Evolutionary conservation across 2,888 invertebrate species (phyloP), one percentile per base, ranked within the genome.

Genomic region (Timandra comae): DNA sequence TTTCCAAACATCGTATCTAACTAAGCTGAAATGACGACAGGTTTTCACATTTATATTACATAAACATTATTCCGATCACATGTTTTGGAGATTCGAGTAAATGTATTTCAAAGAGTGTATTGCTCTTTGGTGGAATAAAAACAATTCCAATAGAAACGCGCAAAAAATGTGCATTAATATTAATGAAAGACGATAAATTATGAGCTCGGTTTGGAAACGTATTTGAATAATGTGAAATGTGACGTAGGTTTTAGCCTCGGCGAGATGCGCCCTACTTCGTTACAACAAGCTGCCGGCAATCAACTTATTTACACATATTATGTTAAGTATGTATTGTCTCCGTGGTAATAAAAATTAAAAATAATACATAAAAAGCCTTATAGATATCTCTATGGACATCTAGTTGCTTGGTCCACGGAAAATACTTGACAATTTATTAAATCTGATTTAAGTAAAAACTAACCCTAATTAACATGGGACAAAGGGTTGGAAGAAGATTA

Each of bases 211-310:
- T 70, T 74, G 61, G 73, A 75, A 76, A 78, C 61, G 54, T 57
- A 59, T 70, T 57, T 72, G 75, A 69, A 80, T 81, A 78, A 79
- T 72, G 58, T 65, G 60, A 57, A 52, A 56, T 48, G 56, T 82
- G 82, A 84, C 82, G 82, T 70, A 75, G 69, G 47, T 52, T 46
- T 39, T 64, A 77, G 72, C 82, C 82, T 82, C 76, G 79, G 50
- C 49, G 49, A 49, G 70, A 70, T 70, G 68, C 70, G 72, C 65
- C 63, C 64, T 67, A 71, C 78, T 77, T 79, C 66, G 65, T 72
- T 73, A 75, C 49, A 41, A 36, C 22, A 9, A n/a, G n/a, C 16
- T 12, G 22, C 25, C 29, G 20, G 20, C 19, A 12, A 26, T 28
- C 28, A 5, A 10, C 5, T 27, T 12, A 13, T 9, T 21, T 27